Evolutionary conservation across 2,113 vertebrate genomes (phyloP).

Genomic region (Gnathonemus echidnorhynchus): DNA sequence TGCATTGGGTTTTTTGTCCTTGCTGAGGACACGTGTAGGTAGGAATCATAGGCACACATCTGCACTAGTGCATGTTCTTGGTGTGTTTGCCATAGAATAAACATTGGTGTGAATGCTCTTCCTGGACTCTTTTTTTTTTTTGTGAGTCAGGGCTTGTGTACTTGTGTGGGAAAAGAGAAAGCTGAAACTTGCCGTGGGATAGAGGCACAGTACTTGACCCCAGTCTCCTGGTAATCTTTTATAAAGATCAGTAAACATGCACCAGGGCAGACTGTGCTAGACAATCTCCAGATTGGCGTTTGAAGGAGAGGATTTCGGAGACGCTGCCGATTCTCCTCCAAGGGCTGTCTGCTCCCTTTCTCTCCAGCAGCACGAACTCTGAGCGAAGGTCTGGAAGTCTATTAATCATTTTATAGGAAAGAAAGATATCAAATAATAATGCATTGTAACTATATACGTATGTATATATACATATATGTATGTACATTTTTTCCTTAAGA

Average conservation of each 20-base stretch:
- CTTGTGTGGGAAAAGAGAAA: slow-evolving; percentile 35
- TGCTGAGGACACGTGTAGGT: neutral
- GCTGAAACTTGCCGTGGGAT: slow-evolving; percentile 27
- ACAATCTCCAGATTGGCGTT: slow-evolving; percentile 11
- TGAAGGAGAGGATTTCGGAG: slow-evolving; percentile 14
- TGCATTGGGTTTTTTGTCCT: slow-evolving; percentile 20
- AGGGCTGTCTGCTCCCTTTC: neutral
- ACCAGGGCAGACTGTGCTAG: neutral
- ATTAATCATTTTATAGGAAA: neutral
- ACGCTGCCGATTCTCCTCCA: neutral
- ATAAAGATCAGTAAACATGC: slow-evolving; percentile 15
- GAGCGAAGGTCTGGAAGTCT: neutral
- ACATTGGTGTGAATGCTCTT: slow-evolving; percentile 33
- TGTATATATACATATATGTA: neutral
- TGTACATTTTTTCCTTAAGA: neutral
- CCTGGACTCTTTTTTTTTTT: slow-evolving; percentile 24
- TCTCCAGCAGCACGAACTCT: neutral
- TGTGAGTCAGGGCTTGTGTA: slow-evolving; percentile 2
- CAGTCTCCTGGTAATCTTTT: slow-evolving; percentile 21
- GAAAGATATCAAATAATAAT: neutral
- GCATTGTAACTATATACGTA: neutral
- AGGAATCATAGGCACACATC: neutral
- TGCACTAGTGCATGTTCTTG: neutral
- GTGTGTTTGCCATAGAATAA: slow-evolving; percentile 26
- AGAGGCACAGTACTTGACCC: slow-evolving; percentile 33